A percentile compares a stretch with the other conserved stretches of the same genome.
These are phyloP conservation scores for Aculops lycopersici DNA, from an alignment of 1,140 invertebrate genomes.

Conservation along the genomic window DNA sequence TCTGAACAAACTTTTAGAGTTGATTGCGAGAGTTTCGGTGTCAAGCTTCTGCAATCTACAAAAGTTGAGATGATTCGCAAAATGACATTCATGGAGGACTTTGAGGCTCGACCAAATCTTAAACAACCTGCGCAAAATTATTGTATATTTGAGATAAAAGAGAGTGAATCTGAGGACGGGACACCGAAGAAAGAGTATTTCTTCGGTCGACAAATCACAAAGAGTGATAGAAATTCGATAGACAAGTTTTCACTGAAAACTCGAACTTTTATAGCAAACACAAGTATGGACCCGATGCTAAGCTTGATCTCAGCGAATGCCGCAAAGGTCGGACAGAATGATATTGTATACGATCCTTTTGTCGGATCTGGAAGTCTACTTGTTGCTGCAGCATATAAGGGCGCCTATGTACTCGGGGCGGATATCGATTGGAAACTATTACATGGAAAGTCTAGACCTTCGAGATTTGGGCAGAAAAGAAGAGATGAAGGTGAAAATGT, in stretches of 20 bases:
- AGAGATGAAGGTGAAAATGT: slow-evolving; percentile 53
- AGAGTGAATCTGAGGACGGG: slow-evolving; percentile 31
- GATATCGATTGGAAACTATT: slow-evolving; percentile 79
- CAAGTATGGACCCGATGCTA: slow-evolving; percentile 75
- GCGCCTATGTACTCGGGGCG: slow-evolving; percentile 40
- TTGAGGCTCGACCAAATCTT: slow-evolving; percentile 42
- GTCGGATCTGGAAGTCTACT: slow-evolving; percentile 38
- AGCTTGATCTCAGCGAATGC: slow-evolving; percentile 78
- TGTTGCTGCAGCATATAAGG: slow-evolving; percentile 14
- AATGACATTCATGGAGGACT: slow-evolving; percentile 35
- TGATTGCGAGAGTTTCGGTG: slow-evolving; percentile 56
- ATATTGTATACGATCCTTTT: slow-evolving; percentile 66
- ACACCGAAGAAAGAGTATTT: slow-evolving; percentile 34
- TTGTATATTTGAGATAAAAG: slow-evolving; percentile 58
- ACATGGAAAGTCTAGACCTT: slow-evolving; percentile 30
- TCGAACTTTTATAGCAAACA: slow-evolving; percentile 79
- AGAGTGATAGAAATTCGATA: slow-evolving; percentile 45
- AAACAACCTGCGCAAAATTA: slow-evolving; percentile 44
- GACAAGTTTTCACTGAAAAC: slow-evolving; percentile 45
- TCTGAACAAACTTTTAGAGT: slow-evolving; percentile 19
- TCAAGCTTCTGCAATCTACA: slow-evolving; percentile 35
- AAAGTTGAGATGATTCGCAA: slow-evolving; percentile 53
- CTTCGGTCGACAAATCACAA: slow-evolving; percentile 44
- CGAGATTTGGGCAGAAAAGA: slow-evolving; percentile 21
- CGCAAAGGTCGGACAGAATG: slow-evolving; percentile 32